Evolutionary conservation across 2,797 vertebrate genomes (phyloP), one percentile per base, ranked within the genome.

Genomic region (Pterois miles): DNA sequence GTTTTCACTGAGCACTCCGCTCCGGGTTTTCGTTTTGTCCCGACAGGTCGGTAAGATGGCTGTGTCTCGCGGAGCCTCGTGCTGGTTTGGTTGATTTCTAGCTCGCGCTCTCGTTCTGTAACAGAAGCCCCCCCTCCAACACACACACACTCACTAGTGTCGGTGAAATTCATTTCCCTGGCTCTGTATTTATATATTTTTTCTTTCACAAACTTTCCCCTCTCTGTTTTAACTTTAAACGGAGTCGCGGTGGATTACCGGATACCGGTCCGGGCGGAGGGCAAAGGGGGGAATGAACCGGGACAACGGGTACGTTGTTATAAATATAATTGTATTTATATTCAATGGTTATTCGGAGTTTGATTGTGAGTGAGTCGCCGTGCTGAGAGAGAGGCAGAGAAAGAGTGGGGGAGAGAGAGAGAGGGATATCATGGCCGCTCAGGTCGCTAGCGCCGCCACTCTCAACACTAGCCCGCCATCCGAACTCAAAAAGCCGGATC

Each of bases 31-130:
- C 36, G 76, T 84, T 82, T 87, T 92, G 90, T 93, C 96, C 89
- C 94, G 93, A 92, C 94, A 95, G 95, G 90, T 96, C 92, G 89
- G 94, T 96, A 96, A 96, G 94, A 96, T 96, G 96, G 96, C 97
- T 97, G 97, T 95, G 94, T 95, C 93, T 96, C 96, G 96, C 96
- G 96, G 96, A 98, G 97, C 98, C 97, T 98, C 98, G 98, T 99
- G 98, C 97, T 97, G 97, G 95, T 98, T 96, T 96, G 96, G 96
- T 96, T 96, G 96, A 96, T 93, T 93, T 94, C 93, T 95, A 91
- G 94, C 95, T 96, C 93, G 93, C 92, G 91, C 94, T 95, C 94
- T 96, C 91, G 95, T 86, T 92, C 95, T 94, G 94, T 95, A 94
- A 95, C 93, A 93, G 94, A 95, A 93, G 87, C 91, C 93, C 94